A percentile compares a stretch with the other conserved stretches of the same genome.
These are phyloP conservation scores for Diplosoma virens DNA, from an alignment of 23 tunicate species.

Conservation along the genomic window DNA sequence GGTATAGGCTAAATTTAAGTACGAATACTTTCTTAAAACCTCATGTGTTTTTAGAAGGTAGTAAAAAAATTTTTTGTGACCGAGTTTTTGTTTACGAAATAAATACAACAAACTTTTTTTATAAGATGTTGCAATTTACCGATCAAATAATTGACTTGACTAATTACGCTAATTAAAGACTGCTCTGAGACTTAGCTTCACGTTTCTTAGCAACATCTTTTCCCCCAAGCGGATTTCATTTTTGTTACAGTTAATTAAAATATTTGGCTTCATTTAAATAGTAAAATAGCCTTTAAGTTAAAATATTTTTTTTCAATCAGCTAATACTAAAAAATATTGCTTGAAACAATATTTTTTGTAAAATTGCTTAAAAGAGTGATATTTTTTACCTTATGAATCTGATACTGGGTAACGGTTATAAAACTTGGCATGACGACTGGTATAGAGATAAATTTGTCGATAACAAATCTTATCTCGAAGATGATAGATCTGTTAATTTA, in stretches of 20 bases:
- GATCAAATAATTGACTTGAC: not conserved
- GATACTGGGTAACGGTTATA: not conserved
- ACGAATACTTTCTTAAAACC: too few species aligned
- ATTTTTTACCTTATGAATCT: too few species aligned
- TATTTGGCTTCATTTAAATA: not conserved
- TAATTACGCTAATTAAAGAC: not conserved
- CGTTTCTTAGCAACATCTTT: constrained; percentile 18
- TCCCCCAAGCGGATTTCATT: not conserved
- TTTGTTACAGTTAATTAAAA: not conserved
- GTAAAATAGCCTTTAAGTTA: too few species aligned
- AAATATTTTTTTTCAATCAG: too few species aligned
- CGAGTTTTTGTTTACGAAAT: not conserved
- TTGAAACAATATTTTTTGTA: too few species aligned
- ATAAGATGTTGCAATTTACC: not conserved
- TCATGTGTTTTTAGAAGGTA: too few species aligned
- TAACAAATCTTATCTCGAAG: not conserved
- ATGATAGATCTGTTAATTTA: constrained; percentile 24
- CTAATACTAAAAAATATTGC: not conserved
- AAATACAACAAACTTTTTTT: too few species aligned
- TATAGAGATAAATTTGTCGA: not conserved
- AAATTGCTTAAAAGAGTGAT: too few species aligned
- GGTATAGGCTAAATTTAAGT: too few species aligned
- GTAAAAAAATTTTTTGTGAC: too few species aligned
- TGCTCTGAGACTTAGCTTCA: constrained; percentile 25
- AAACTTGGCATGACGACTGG: constrained; percentile 13